phyloP scores from a whole-genome alignment of 2,113 vertebrate genomes.

The Erythrolamprus reginae region DNA sequence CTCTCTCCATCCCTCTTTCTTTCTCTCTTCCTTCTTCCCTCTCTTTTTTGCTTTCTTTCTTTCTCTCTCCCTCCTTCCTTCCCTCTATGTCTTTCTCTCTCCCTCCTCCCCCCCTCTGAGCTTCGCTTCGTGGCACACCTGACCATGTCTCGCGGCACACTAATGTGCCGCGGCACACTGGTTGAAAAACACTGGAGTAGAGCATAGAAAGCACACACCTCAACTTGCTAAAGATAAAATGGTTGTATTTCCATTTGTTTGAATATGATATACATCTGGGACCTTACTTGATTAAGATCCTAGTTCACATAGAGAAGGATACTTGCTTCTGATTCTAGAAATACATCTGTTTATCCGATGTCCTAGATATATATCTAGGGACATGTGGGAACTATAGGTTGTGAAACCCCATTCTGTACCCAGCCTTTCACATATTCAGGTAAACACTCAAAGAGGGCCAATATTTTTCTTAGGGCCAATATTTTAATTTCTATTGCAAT shows the following conservation, averaged over 20 bases:
- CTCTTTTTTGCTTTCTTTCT: too few relatives aligned
- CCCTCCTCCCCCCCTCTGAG: too few relatives aligned
- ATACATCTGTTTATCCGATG: not conserved
- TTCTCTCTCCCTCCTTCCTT: too few relatives aligned
- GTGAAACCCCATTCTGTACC: not conserved
- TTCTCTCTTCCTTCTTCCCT: too few relatives aligned
- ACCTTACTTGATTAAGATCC: not conserved
- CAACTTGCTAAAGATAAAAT: not conserved
- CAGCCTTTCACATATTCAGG: not conserved
- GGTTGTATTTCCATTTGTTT: not conserved
- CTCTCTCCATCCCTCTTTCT: too few relatives aligned
- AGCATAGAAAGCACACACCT: not conserved
- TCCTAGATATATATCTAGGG: not conserved
- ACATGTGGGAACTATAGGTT: not conserved
- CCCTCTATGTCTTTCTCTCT: too few relatives aligned
- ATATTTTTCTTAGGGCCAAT: not conserved
- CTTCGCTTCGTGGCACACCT: too few relatives aligned
- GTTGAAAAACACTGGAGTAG: too few relatives aligned
- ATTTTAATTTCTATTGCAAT: not conserved
- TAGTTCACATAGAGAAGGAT: not conserved
- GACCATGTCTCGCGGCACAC: too few relatives aligned
- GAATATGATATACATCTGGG: not conserved
- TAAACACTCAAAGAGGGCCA: not conserved
- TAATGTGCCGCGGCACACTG: too few relatives aligned
- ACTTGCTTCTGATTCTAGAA: not conserved